Percentiles rank a stretch among this genome's conserved stretches.
These are phyloP conservation scores for Sclerodermus sp. DNA, from an alignment of 2,888 invertebrate genomes.

Conservation along the genomic window DNA sequence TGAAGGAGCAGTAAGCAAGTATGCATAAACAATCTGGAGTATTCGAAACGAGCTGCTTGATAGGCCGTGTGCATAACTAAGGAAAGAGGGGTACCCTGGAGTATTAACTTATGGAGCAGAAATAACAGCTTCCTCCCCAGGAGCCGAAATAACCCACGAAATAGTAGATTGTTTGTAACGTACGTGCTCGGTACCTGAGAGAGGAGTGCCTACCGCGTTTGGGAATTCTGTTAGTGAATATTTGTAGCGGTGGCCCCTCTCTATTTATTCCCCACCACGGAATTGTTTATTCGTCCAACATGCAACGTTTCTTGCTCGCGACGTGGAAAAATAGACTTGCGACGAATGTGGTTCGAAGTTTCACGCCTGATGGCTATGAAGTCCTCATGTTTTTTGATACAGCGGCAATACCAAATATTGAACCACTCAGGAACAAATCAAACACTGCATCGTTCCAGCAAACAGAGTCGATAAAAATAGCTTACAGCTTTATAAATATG, in stretches of 20 bases:
- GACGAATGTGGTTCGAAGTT: not conserved
- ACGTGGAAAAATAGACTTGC: conserved; percentile 2
- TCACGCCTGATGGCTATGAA: too few relatives aligned
- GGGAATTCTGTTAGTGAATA: conserved; percentile 18
- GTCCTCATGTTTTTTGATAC: too few relatives aligned
- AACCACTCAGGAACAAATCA: too few relatives aligned
- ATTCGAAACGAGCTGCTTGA: too few relatives aligned
- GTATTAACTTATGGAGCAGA: conserved; percentile 45
- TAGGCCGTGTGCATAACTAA: conserved; percentile 11
- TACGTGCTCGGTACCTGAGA: conserved; percentile 17
- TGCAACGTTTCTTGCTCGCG: conserved; percentile 1
- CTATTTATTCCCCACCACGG: conserved; percentile 20
- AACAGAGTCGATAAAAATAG: too few relatives aligned
- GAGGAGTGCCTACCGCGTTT: conserved; percentile 10
- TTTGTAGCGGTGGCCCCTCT: conserved; percentile 4
- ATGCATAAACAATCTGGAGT: too few relatives aligned
- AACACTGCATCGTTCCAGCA: too few relatives aligned
- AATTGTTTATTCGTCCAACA: conserved; percentile 23
- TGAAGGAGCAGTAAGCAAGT: too few relatives aligned
- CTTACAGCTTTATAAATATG: too few relatives aligned
- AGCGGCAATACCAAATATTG: too few relatives aligned
- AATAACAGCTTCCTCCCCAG: conserved; percentile 39
- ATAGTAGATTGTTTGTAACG: conserved; percentile 28
- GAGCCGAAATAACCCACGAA: conserved; percentile 41
- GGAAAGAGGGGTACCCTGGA: conserved; percentile 18